Base-by-base conservation (phyloP, 2,113 vertebrate genomes). In the Trinectes maculatus region DNA sequence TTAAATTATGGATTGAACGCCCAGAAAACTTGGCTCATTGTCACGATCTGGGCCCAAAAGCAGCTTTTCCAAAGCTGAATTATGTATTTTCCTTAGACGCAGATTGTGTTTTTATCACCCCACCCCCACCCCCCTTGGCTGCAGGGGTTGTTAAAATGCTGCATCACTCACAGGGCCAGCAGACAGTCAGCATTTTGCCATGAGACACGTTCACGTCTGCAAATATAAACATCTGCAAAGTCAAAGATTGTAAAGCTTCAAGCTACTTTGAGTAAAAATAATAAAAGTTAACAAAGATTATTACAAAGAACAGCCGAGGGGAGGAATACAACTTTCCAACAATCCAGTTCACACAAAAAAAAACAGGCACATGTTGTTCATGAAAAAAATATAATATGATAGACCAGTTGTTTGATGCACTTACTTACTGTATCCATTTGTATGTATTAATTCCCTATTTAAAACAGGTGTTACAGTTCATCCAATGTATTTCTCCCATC, bases 61-160 rank as follows among this genome's bases (percentile, higher is more conserved):
- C 39, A 34, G 60, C 65, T 9, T 61, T 46, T 56, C 37, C 15
- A 37, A 15, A 49, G 29, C 40, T 80, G 43, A 77, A 59, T 82
- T 37, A 65, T 75, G 60, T 53, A 53, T 59, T 49, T 62, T 56
- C 69, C 22, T 49, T 57, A n/a, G n/a, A n/a, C n/a, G n/a, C n/a
- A n/a, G n/a, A n/a, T n/a, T 67, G 13, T 2, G 1, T 63, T 62
- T 74, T 51, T 5, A 16, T 62, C 65, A 77, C 64, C 24, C 0
- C 40, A 55, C 42, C 33, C 42, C 6, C 5, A 7, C 28, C 24
- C 19, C 26, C 26, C 21, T 31, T 46, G 33, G 52, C 63, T 67
- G 10, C 62, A 15, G 54, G 40, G 42, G 5, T 68, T 63, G 54
- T 52, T 11, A 47, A 80, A 83, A 21, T 0, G 31, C 64, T 61